Evolutionary conservation across 2,113 vertebrate genomes (phyloP).

Genomic region (Perca schrenkii): DNA sequence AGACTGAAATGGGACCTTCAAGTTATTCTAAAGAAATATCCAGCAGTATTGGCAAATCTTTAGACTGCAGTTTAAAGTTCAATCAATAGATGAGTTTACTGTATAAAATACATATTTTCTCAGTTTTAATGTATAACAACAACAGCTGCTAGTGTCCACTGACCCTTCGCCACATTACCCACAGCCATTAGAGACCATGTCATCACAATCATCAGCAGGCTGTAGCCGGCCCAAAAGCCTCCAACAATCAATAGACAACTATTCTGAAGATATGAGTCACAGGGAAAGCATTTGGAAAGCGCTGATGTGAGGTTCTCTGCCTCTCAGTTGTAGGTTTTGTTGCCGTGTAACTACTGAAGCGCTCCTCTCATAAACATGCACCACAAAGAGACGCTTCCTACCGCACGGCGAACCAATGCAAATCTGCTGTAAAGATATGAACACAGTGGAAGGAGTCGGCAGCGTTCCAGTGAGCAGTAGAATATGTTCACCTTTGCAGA

Average conservation of each 20-base stretch:
- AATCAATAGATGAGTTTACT: background rate
- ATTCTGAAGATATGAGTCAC: slow-evolving; percentile 8
- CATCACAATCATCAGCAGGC: slow-evolving; percentile 13
- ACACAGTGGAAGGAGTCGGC: background rate
- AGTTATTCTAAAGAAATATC: background rate
- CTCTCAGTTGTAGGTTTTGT: background rate
- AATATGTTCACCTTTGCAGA: slow-evolving; percentile 40
- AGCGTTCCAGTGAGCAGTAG: slow-evolving; percentile 2
- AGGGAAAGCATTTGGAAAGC: slow-evolving; percentile 14
- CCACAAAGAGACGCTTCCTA: background rate
- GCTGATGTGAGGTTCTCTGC: background rate
- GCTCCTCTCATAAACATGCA: slow-evolving; percentile 11
- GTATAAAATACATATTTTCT: background rate
- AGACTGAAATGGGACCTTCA: background rate
- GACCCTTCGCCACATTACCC: slow-evolving; percentile 17
- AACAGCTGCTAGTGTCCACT: background rate
- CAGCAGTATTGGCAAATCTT: background rate
- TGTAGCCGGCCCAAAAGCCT: slow-evolving; percentile 11
- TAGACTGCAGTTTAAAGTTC: background rate
- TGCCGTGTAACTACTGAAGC: background rate
- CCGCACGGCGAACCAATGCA: background rate
- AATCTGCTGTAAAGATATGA: slow-evolving; percentile 19
- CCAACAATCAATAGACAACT: background rate
- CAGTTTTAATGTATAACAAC: background rate
- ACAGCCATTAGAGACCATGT: slow-evolving; percentile 10